Conservation (phyloP, 2,797 vertebrate species). For the Trichosurus vulpecula region DNA sequence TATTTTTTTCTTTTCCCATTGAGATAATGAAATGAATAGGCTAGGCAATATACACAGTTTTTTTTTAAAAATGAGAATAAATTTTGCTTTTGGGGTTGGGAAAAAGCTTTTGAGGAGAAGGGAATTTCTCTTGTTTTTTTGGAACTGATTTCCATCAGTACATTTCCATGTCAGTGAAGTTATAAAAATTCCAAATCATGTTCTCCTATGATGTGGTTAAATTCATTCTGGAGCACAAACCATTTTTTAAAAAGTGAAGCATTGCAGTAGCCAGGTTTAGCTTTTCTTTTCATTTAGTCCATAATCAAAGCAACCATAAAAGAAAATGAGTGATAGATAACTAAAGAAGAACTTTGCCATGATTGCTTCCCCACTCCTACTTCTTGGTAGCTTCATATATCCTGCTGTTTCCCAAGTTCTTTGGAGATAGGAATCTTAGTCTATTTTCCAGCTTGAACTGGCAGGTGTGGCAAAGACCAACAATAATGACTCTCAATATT, state of each 20-base stretch:
- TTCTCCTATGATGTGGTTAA: constrained; percentile 66
- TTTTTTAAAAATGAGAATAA: not conserved
- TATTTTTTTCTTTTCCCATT: not conserved
- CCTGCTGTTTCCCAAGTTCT: constrained; percentile 40
- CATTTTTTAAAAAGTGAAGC: constrained; percentile 57
- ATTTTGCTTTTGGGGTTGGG: constrained; percentile 23
- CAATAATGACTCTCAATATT: constrained; percentile 50
- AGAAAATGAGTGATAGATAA: constrained; percentile 34
- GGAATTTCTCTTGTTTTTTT: constrained; percentile 44
- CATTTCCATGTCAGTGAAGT: constrained; percentile 63
- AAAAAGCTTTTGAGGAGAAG: constrained; percentile 27
- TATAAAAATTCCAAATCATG: constrained; percentile 61
- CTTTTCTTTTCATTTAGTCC: constrained; percentile 59
- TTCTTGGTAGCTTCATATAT: constrained; percentile 23
- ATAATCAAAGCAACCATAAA: constrained; percentile 68
- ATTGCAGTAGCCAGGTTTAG: constrained; percentile 70
- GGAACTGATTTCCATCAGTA: constrained; percentile 53
- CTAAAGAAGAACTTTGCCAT: constrained; percentile 12
- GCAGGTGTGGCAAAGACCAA: constrained; percentile 66
- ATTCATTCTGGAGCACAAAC: constrained; percentile 65
- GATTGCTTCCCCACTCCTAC: constrained; percentile 26
- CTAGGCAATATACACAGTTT: not conserved
- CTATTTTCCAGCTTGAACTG: constrained; percentile 53
- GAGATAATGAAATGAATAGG: not conserved
- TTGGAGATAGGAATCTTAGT: constrained; percentile 61